Evolutionary conservation across 2,888 invertebrate species (phyloP), one percentile per base, ranked within the genome.

Genomic region (Drosophila mimica): DNA sequence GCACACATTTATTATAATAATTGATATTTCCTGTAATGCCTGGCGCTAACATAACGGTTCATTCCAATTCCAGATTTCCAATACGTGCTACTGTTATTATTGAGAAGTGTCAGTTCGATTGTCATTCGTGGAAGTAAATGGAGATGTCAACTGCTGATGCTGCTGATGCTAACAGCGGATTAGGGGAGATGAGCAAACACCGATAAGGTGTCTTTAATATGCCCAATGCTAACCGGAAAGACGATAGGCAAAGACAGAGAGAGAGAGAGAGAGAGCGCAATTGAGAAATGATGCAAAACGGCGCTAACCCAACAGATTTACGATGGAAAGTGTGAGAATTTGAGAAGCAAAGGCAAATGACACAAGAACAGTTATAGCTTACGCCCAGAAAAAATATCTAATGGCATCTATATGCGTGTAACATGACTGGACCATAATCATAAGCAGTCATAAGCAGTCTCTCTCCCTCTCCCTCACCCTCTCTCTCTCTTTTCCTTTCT

Each of bases 321-420:
- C 87, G 85, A 85, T 83, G 71, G 90, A 90, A 90, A 89, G 90
- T 90, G 89, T 87, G 89, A 89, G 89, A 89, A 90, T 83, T 68
- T 75, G 89, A 84, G 86, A 83, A 71, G 64, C 70, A 56, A 66
- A 56, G 67, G 63, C 61, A 69, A 54, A 74, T 69, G 78, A 80
- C 66, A 77, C 77, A 76, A 77, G 70, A 83, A 90, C 90, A 82
- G 90, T 89, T 90, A 90, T 81, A 71, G 79, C 68, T 66, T 72
- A 65, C 61, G 34, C 56, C 56, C 52, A 56, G 25, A 33, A 20
- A 51, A 52, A 52, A 46, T 25, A 46, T 20, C 20, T 11, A 51
- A 49, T 43, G 33, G 49, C 59, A 65, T 62, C 67, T 56, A 38
- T 38, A 77, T 73, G 63, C 62, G 58, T 40, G 66, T 28, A 61